Evolutionary conservation across 64 coral and sea anemone species (phyloP).

Genomic region (Trachythela sp.): DNA sequence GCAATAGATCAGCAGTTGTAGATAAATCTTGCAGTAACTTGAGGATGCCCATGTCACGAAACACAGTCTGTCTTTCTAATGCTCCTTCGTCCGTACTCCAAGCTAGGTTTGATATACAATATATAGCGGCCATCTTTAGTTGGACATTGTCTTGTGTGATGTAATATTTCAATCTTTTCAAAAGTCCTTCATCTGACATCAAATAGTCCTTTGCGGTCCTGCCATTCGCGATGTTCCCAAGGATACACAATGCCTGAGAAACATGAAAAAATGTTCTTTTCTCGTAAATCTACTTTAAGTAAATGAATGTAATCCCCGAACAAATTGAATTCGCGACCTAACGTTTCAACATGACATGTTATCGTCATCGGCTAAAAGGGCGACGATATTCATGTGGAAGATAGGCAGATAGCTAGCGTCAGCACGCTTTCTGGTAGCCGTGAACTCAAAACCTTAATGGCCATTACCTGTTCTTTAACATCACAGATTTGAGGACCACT

Average conservation of each 20-base stretch:
- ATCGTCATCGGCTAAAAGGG: no score
- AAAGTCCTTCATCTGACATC: conserved; percentile 63
- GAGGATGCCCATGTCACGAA: conserved; percentile 82
- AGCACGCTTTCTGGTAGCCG: no score
- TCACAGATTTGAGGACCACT: conserved; percentile 60
- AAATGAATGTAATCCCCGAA: no score
- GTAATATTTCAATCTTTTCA: conserved; percentile 71
- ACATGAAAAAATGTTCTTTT: neutral
- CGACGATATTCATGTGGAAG: no score
- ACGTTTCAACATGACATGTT: no score
- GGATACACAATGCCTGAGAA: conserved; percentile 71
- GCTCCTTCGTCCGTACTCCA: conserved; percentile 88
- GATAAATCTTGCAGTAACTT: conserved; percentile 79
- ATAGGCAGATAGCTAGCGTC: no score
- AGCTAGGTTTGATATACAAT: conserved; percentile 89
- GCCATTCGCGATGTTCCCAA: conserved; percentile 93
- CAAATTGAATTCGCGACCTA: no score
- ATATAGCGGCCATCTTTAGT: conserved; percentile 82
- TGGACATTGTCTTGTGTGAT: conserved; percentile 93
- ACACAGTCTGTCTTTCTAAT: conserved; percentile 59
- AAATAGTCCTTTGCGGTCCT: conserved; percentile 83
- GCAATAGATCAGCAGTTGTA: conserved; percentile 72
- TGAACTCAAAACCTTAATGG: neutral
- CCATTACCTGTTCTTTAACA: conserved; percentile 85
- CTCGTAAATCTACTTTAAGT: no score